Base-by-base conservation (phyloP, 2,888 invertebrate species). In the Cyclophora albipunctata region DNA sequence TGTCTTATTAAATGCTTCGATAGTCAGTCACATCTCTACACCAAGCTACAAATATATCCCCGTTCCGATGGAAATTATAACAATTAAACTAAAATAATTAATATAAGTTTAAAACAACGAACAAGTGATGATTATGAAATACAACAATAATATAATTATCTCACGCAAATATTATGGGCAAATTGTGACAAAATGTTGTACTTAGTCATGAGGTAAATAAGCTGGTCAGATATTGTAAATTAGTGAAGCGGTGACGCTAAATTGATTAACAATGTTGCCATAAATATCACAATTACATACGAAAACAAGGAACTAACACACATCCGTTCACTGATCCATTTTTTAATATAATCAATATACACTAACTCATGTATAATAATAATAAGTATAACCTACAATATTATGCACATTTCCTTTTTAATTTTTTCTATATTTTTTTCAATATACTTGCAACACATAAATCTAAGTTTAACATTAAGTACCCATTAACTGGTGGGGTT, bases 351-450 rank as follows among this genome's bases (percentile, higher is more conserved):
- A 45, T 33, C 42, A 42, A 58, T 60, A 62, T 62, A 67, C 54
- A 63, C 61, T 57, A 59, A 66, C 20, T 20, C 20, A 20, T 20
- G 20, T 20, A 20, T 20, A 20, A 20, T 20, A 1, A 20, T 67
- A 70, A 65, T 66, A 66, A 67, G 59, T 64, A 37, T 5, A 5
- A 37, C 37, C 37, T 37, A 37, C 37, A 37, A 42, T 76, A 81
- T 80, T 83, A 83, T 82, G 78, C 80, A 75, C 67, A 69, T 70
- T 69, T 69, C 50, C 55, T 68, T 67, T 60, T 5, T 5, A 37
- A 37, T 37, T 37, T 37, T 37, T 63, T 61, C 71, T 66, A 47
- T 64, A 62, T 68, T 63, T 52, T 58, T 65, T 49, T 5, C 37
- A 37, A 37, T 5, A 37, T 37, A 48, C 57, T 71, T 71, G 67